Base-by-base conservation (phyloP, 2,113 vertebrate genomes). In the Leucopsar rothschildi region DNA sequence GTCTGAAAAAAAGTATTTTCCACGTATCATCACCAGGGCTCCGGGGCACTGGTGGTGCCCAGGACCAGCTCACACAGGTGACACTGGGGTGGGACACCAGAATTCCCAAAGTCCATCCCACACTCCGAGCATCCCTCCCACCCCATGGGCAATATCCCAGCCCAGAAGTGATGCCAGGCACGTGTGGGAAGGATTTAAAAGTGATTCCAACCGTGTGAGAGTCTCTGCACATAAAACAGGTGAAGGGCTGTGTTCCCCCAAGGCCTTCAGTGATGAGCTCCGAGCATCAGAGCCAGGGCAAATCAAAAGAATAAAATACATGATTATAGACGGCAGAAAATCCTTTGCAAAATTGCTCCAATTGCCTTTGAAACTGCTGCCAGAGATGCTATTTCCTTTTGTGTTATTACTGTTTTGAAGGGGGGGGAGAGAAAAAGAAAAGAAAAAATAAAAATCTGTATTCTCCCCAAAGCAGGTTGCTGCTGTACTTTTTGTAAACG, bases 221-320 rank as follows among this genome's bases (percentile, higher is more conserved):
- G 72, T 35, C 3, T 0, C 40, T 21, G 57, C 60, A 18, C 35
- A 53, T 4, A 8, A 39, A 78, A 16, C 2, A 39, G 87, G 92
- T 14, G 70, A 50, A 29, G 39, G 84, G 24, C 49, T 24, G 1
- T 5, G 42, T 69, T 76, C 77, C 89, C 94, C 78, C 77, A 28
- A 49, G 16, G 84, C 90, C 92, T 78, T 78, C 47, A 56, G 33
- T 8, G 22, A 9, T 29, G 5, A 65, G 45, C 75, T 33, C 21
- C 31, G 45, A 76, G 72, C 76, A 79, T 89, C 78, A 81, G 63
- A 93, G 50, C 45, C 16, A 86, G 77, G 64, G 11, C 59, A 81
- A 95, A 93, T 82, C 82, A 95, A 93, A 96, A 78, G 72, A n/a
- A 90, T 70, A 57, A 86, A 86, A 65, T 5, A n/a, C 86, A 69